Conservation (phyloP, 2,888 invertebrate species). For the Boloria selene region DNA sequence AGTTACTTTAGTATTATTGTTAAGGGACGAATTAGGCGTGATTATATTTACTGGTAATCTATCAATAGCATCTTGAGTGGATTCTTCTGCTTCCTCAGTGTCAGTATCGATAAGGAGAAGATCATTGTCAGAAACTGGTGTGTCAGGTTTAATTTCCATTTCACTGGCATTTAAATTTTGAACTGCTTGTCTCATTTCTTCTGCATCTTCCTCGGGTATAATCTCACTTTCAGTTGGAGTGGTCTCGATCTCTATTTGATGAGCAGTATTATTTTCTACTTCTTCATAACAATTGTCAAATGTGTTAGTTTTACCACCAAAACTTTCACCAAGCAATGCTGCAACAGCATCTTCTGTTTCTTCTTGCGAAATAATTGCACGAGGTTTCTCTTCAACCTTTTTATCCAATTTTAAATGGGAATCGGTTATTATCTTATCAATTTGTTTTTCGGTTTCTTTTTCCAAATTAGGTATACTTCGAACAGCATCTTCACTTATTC, state of each 20-base stretch:
- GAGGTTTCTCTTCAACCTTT: conserved; percentile 88
- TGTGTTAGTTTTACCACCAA: conserved; percentile 84
- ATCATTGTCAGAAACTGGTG: conserved; percentile 92
- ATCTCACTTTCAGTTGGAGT: conserved; percentile 75
- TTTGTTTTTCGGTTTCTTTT: conserved; percentile 52
- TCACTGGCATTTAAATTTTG: conserved; percentile 89
- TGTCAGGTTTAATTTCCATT: conserved; percentile 90
- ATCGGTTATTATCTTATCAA: conserved; percentile 58
- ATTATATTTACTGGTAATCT: conserved; percentile 68
- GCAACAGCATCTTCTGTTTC: conserved; percentile 96
- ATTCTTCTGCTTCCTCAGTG: conserved; percentile 88
- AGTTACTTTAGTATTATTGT: conserved; percentile 53
- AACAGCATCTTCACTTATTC: conserved; percentile 89
- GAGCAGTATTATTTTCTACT: conserved; percentile 65
- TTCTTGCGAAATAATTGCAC: conserved; percentile 93
- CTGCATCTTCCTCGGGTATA: conserved; percentile 87
- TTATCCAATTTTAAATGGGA: conserved; percentile 73
- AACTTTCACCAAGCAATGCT: conserved; percentile 92
- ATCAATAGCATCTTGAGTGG: conserved; percentile 69
- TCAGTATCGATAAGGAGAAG: conserved; percentile 93
- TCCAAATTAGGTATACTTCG: conserved; percentile 88
- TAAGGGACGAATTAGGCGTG: conserved; percentile 58
- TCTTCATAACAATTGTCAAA: conserved; percentile 83
- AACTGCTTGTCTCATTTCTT: conserved; percentile 92
- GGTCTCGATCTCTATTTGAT: conserved; percentile 72